Evolutionary conservation across 2,888 invertebrate genomes (phyloP).

Genomic region (Acleris cristana): DNA sequence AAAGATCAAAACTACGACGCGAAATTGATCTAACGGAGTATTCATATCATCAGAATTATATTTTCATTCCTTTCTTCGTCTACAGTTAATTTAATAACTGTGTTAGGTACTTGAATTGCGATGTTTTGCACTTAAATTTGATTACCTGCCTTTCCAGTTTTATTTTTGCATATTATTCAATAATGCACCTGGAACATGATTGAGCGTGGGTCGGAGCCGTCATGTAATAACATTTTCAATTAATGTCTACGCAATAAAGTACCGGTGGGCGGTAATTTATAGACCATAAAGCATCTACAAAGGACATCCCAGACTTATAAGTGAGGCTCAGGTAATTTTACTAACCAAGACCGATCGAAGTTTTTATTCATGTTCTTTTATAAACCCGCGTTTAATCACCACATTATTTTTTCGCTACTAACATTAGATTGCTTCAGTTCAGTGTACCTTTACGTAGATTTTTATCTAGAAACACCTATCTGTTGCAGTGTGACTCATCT

Average conservation of each 20-base stretch:
- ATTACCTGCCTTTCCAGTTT: conserved; percentile 6
- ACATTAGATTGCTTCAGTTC: background rate
- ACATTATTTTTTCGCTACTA: background rate
- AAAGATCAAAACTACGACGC: no score
- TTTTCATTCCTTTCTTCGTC: no score
- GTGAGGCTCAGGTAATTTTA: conserved; percentile 53
- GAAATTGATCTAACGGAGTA: no score
- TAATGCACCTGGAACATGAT: conserved; percentile 32
- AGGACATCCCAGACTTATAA: conserved; percentile 57
- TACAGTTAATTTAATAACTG: no score
- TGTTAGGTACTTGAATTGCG: no score
- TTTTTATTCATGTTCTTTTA: background rate
- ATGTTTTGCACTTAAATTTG: background rate
- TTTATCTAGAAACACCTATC: no score
- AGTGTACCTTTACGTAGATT: no score
- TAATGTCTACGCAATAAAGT: conserved; percentile 64
- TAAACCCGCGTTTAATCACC: background rate
- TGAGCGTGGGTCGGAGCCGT: conserved; percentile 45
- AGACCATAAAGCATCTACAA: conserved; percentile 67
- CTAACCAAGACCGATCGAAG: conserved; percentile 9
- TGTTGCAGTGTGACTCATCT: no score
- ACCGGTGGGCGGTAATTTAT: conserved; percentile 70
- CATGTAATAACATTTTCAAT: conserved; percentile 58
- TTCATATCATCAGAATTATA: no score
- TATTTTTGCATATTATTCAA: conserved; percentile 21